A percentile compares a stretch with the other conserved stretches of the same genome.
phyloP scores from a whole-genome alignment of 2,888 invertebrate genomes.

The Mystacides longicornis region DNA sequence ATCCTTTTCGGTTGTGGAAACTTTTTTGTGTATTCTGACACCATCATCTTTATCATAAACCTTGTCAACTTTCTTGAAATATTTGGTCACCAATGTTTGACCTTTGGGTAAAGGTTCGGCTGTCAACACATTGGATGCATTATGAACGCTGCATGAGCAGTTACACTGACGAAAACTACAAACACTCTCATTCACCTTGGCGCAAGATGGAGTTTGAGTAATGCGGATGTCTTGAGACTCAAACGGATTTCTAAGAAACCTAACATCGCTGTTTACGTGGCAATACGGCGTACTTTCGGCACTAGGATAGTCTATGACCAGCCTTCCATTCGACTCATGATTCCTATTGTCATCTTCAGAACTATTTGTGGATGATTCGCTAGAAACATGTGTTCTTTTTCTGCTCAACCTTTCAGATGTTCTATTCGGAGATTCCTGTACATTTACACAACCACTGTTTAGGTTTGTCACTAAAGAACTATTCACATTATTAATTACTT shows the following conservation, averaged over 20 bases:
- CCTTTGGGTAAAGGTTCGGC: slow-evolving; percentile 4
- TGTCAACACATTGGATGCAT: background rate
- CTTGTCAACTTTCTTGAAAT: slow-evolving; percentile 4
- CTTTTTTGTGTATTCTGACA: too few species aligned
- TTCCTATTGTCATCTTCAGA: background rate
- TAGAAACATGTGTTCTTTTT: background rate
- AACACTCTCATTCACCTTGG: too few species aligned
- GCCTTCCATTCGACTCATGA: background rate
- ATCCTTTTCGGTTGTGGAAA: too few species aligned
- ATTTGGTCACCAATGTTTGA: slow-evolving; percentile 15
- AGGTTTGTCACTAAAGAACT: background rate
- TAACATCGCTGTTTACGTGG: too few species aligned
- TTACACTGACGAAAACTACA: too few species aligned
- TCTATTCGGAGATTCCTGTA: background rate
- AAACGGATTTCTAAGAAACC: too few species aligned
- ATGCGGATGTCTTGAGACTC: too few species aligned
- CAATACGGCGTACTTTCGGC: too few species aligned
- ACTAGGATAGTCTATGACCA: background rate
- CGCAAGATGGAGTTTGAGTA: too few species aligned
- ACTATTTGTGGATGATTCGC: background rate
- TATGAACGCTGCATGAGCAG: background rate
- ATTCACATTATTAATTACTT: background rate
- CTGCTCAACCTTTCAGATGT: background rate
- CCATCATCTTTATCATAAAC: background rate
- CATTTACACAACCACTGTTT: background rate